Evolutionary conservation across 2,113 vertebrate genomes (phyloP), one percentile per base, ranked within the genome.

Genomic region (Anolis carolinensis): DNA sequence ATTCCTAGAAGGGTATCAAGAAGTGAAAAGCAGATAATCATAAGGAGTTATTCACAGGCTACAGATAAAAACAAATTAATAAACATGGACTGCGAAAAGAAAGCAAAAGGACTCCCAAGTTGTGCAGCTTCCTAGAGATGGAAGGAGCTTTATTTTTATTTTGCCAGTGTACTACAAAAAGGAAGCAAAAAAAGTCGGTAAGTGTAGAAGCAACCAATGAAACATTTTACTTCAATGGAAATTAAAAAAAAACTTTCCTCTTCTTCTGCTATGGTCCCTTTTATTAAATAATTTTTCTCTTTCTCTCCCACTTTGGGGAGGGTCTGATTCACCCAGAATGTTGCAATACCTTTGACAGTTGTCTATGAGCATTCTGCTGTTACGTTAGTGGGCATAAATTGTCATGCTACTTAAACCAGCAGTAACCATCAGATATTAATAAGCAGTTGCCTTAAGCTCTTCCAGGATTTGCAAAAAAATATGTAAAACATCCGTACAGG

Each of bases 401-500:
- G 30, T 9, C 21, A 20, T 82, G 68, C n/a, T 55, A 55, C 5
- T 55, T 13, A 39, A 44, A 82, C 2, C 79, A 80, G 55, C 20
- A 59, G 18, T 36, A 62, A 10, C n/a, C 25, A 79, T 34, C 52
- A 4, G 21, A 16, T 39, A 71, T 59, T 39, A 32, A 65, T 30
- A 48, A 30, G 25, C 36, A 76, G n/a, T n/a, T 65, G 48, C n/a
- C 23, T 65, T 48, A 74, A 65, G 63, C 63, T 3, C 36, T 48
- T 32, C 20, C 18, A 30, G 20, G 34, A 59, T 74, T 81, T 81
- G n/a, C 81, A 44, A n/a, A n/a, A n/a, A 71, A 2, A 80, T 32
- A 30, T 36, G 59, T 77, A 55, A 79, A 50, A 70, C 87, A 63
- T 82, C 27, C 85, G 74, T 95, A 95, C 95, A 96, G 94, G 95